These are phyloP conservation scores for Adrianichthys oophorus DNA, from an alignment of 2,797 vertebrate species.

Conservation along the genomic window DNA sequence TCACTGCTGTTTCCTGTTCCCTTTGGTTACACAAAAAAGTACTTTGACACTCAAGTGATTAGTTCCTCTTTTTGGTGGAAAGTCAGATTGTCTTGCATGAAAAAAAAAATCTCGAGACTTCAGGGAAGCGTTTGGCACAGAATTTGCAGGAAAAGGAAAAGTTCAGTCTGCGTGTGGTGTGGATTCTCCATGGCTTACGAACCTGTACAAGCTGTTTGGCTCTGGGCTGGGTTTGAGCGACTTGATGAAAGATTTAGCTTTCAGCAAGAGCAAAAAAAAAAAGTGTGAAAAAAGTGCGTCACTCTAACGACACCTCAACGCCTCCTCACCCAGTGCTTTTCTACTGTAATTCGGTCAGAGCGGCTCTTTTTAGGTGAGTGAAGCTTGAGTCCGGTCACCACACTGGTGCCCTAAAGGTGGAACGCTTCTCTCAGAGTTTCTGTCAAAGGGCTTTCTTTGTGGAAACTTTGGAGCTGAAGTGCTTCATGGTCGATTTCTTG, in stretches of 20 bases:
- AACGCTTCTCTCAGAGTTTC: slow-evolving; percentile 27
- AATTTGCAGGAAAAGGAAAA: background rate
- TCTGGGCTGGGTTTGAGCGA: slow-evolving; percentile 20
- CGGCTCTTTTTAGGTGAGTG: slow-evolving; percentile 18
- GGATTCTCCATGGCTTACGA: slow-evolving; percentile 1
- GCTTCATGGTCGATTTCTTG: slow-evolving; percentile 17
- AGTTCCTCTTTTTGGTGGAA: slow-evolving; percentile 16
- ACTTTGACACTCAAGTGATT: background rate
- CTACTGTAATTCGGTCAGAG: slow-evolving; percentile 30
- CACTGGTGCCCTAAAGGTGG: slow-evolving; percentile 27
- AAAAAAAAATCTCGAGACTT: background rate
- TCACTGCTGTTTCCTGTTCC: slow-evolving; percentile 58
- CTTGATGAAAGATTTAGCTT: slow-evolving; percentile 62
- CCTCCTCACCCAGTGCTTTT: slow-evolving; percentile 27
- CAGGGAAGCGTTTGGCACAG: slow-evolving; percentile 6
- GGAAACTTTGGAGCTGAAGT: background rate
- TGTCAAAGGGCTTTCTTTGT: slow-evolving; percentile 21
- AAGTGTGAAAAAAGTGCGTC: slow-evolving; percentile 31
- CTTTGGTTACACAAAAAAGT: slow-evolving; percentile 9
- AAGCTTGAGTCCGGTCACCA: slow-evolving; percentile 34
- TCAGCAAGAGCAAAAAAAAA: slow-evolving; percentile 56
- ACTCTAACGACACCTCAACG: slow-evolving; percentile 55
- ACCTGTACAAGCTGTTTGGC: background rate
- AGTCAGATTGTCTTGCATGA: slow-evolving; percentile 2
- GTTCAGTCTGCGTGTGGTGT: background rate